A percentile compares a stretch with the other conserved stretches of the same genome.
Evolutionary conservation across 2,888 invertebrate species (phyloP).

Genomic region (Dolomedes plantarius): DNA sequence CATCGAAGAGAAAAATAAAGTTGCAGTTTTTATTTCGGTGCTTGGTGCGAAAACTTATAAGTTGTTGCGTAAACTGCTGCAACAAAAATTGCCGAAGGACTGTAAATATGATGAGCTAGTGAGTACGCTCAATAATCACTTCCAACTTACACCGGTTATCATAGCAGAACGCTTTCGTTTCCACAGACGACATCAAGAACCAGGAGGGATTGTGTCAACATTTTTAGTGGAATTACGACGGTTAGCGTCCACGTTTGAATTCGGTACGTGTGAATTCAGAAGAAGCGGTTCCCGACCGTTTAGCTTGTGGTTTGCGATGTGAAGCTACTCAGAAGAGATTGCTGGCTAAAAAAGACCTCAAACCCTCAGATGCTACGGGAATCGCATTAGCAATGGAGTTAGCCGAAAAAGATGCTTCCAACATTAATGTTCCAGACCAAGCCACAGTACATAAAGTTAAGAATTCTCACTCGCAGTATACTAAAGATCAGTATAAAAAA

Average conservation of each 20-base stretch:
- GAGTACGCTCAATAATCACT: neutral
- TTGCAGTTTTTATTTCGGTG: conserved; percentile 21
- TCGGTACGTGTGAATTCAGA: conserved; percentile 20
- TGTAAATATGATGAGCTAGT: neutral
- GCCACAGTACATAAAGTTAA: neutral
- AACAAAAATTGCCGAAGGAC: neutral
- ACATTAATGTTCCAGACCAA: neutral
- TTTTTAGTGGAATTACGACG: neutral
- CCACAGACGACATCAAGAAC: neutral
- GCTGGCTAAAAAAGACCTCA: conserved; percentile 9
- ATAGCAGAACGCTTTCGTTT: conserved; percentile 30
- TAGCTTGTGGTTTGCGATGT: neutral
- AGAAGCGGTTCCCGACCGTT: conserved; percentile 10
- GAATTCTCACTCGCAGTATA: too few relatives aligned
- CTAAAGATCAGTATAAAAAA: too few relatives aligned
- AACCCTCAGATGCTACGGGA: conserved; percentile 3
- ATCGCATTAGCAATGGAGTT: neutral
- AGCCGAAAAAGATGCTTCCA: neutral
- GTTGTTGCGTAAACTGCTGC: neutral
- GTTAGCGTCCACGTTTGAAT: neutral
- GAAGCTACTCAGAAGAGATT: conserved; percentile 28
- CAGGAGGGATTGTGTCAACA: neutral
- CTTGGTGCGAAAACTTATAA: conserved; percentile 21
- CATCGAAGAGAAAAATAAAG: conserved; percentile 14
- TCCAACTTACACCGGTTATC: conserved; percentile 20